phyloP scores from a whole-genome alignment of 2,797 vertebrate species.

The Notamacropus eugenii region DNA sequence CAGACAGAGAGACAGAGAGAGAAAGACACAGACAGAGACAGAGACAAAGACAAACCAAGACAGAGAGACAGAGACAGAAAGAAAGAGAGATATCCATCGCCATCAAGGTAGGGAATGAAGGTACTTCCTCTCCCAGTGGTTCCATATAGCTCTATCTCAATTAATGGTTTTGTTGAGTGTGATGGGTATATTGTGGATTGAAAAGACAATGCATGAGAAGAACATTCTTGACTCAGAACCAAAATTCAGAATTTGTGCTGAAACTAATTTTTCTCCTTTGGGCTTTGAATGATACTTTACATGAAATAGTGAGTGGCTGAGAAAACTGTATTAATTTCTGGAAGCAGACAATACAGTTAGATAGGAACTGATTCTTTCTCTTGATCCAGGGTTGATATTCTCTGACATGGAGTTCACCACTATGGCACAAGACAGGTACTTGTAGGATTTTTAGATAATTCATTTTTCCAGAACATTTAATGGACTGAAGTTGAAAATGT shows the following conservation, averaged over 20 bases:
- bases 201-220: not conserved
- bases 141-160: not conserved
- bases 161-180: not conserved
- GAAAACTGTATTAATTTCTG: not conserved
- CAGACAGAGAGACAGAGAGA: not conserved
- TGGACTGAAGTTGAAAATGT: constrained; percentile 6
- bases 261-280: not conserved
- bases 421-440: not conserved
- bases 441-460: not conserved
- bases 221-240: not conserved
- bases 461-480: not conserved
- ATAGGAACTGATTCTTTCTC: not conserved
- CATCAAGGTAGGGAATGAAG: not conserved
- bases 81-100: not conserved
- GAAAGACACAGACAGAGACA: rapidly evolving
- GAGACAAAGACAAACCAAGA: not conserved
- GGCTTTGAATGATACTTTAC: rapidly evolving
- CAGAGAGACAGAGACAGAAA: not conserved
- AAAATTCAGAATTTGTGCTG: not conserved
- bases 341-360: not conserved
- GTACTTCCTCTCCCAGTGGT: constrained; percentile 25
- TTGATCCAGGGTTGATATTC: not conserved
- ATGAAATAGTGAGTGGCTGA: not conserved
- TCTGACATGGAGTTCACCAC: not conserved
- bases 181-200: not conserved